phyloP scores from a whole-genome alignment of 1,140 invertebrate species.

The Lordiphosa stackelbergi region DNA sequence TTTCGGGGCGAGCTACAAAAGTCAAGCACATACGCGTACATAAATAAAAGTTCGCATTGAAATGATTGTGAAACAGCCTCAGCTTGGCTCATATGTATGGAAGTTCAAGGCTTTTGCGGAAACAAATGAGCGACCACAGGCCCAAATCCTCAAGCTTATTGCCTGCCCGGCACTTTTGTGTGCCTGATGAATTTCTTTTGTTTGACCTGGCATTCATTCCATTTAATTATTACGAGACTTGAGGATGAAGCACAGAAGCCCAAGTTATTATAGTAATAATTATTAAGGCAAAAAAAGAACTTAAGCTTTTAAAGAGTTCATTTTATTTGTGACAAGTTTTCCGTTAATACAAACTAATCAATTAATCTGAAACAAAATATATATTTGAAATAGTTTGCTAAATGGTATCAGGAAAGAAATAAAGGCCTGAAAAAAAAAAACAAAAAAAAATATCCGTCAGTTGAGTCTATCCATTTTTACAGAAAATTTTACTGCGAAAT shows the following conservation, averaged over 20 bases:
- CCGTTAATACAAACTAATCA: too few species aligned
- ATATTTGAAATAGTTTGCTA: too few species aligned
- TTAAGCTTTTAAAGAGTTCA: neutral
- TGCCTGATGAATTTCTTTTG: slow-evolving; percentile 34
- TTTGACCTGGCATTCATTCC: slow-evolving; percentile 29
- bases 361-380: too few species aligned
- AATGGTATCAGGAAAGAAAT: too few species aligned
- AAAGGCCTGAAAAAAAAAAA: too few species aligned
- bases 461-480: too few species aligned
- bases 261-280: slow-evolving; percentile 14
- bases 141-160: too few species aligned
- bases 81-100: too few species aligned
- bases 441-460: too few species aligned
- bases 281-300: too few species aligned
- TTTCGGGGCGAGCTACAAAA: slow-evolving; percentile 11
- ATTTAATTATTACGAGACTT: slow-evolving; percentile 47
- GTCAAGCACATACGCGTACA: slow-evolving; percentile 13
- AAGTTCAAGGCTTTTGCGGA: neutral
- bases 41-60: slow-evolving; percentile 11
- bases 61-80: slow-evolving; percentile 2
- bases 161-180: slow-evolving; percentile 9
- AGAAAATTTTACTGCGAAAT: too few species aligned
- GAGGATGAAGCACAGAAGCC: slow-evolving; percentile 21
- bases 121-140: slow-evolving; percentile 25
- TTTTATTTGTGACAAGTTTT: neutral